Conservation (phyloP, 2,888 invertebrate genomes). For the Blastobasis lacticolella region DNA sequence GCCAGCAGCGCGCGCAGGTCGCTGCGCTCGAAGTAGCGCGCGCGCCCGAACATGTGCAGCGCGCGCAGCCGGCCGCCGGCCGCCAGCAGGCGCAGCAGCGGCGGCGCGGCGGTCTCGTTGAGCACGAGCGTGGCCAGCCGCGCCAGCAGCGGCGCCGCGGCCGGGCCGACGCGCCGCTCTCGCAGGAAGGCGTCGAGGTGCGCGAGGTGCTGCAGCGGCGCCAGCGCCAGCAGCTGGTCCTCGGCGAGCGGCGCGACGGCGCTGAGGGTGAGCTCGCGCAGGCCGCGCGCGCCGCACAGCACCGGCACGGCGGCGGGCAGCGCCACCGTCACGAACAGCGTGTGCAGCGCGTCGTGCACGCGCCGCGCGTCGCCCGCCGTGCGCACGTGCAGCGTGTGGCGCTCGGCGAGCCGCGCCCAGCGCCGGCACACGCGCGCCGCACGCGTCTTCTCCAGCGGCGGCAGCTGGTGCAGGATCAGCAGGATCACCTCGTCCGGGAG, state of each 20-base stretch:
- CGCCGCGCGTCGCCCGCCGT: conserved; percentile 9
- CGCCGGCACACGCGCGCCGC: conserved; percentile 19
- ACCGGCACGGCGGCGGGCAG: not conserved
- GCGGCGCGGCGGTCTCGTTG: conserved; percentile 19
- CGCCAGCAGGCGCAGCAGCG: conserved; percentile 14
- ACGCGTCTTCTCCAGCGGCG: not conserved
- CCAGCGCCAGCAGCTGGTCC: conserved; percentile 9
- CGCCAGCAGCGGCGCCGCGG: conserved; percentile 3
- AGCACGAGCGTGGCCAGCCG: conserved; percentile 21
- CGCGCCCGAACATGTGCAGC: conserved; percentile 32
- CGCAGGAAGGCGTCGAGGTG: conserved; percentile 25
- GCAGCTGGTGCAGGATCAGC: conserved; percentile 19
- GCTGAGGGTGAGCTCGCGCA: conserved; percentile 4
- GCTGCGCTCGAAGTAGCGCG: conserved; percentile 18
- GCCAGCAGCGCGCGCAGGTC: conserved; percentile 19
- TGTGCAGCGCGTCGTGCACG: conserved; percentile 10
- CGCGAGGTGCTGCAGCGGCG: conserved; percentile 12
- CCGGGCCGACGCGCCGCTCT: conserved; percentile 5
- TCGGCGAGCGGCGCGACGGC: conserved; percentile 1
- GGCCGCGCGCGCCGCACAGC: conserved; percentile 1
- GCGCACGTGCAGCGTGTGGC: conserved; percentile 12
- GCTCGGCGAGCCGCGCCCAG: conserved; percentile 18
- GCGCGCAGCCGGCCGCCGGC: conserved; percentile 10
- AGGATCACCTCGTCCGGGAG: conserved; percentile 26
- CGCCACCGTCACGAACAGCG: conserved; percentile 6